Base-by-base conservation (phyloP, 2,888 invertebrate genomes). In the Nasonia oneida region DNA sequence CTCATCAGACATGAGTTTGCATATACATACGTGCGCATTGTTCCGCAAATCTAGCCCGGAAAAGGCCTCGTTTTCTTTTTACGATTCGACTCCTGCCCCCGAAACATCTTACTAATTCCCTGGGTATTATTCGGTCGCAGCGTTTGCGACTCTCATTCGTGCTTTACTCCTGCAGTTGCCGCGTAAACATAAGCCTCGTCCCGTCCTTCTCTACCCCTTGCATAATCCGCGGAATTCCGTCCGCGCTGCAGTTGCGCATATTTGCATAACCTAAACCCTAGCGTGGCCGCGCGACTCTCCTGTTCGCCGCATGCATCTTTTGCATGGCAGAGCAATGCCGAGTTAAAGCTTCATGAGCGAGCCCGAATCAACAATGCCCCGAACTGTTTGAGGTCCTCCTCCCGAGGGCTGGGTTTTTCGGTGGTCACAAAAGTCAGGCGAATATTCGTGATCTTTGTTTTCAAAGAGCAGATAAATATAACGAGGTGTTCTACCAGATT, bases 111-210 rank as follows among this genome's bases (percentile, higher is more conserved):
- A 39, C 70, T 80, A 80, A 80, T 80, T 80, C 71, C 70, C 53
- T 8, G 47, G 33, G 42, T 73, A 81, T 73, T 73, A 81, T 73
- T 76, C 81, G 70, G 61, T 39, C 53, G 47, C 33, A 74, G 73
- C 33, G 3, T 6, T 39, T 29, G 47, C 81, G n/a, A 57, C 80
- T 81, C 86, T 82, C 61, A 79, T 80, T 74, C 86, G 67, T 81
- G 84, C 64, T 83, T 87, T 79, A 81, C 71, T 83, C 82, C 29
- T 29, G 29, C 83, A 80, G 85, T 85, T 73, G 79, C 80, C 81
- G 87, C 88, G 88, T 88, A 89, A 88, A 89, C 88, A 88, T 87
- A 85, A 87, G 88, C 88, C 88, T 88, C 85, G 86, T 84, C 87
- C 83, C 76, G 15, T 15, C 47, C 8, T 53, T 86, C 74, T 81